These are phyloP conservation scores for Petaurus breviceps DNA, from an alignment of 2,113 vertebrate species.

Conservation along the genomic window DNA sequence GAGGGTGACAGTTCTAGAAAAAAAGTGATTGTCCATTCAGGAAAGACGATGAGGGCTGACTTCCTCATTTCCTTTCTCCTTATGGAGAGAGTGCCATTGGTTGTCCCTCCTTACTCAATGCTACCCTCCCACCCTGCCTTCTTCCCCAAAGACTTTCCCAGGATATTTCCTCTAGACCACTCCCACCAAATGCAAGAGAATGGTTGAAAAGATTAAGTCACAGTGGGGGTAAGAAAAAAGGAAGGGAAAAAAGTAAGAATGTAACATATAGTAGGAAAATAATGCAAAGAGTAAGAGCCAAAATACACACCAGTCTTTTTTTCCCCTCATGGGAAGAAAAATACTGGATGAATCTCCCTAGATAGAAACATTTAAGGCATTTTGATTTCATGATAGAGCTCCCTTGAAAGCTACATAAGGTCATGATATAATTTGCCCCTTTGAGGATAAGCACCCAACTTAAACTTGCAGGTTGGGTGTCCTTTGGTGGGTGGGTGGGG, in stretches of 20 bases:
- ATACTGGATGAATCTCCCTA: not conserved
- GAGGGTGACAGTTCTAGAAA: not conserved
- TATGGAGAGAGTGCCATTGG: not conserved
- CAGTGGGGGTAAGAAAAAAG: not conserved
- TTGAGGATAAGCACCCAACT: not conserved
- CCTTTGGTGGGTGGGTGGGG: not conserved
- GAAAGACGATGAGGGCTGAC: not conserved
- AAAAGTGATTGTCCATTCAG: not conserved
- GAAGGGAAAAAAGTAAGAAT: not conserved
- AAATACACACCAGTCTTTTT: too few relatives aligned
- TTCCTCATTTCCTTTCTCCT: not conserved
- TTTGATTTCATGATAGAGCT: rapidly evolving
- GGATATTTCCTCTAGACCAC: not conserved
- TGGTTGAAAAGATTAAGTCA: not conserved
- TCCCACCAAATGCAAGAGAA: not conserved
- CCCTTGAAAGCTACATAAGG: not conserved
- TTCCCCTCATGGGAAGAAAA: not conserved
- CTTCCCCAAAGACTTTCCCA: not conserved
- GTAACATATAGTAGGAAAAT: rapidly evolving
- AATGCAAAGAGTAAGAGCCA: not conserved
- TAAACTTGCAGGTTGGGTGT: not conserved
- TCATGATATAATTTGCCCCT: rapidly evolving
- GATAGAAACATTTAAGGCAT: not conserved
- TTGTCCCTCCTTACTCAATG: not conserved
- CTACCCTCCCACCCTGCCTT: not conserved